Base-by-base conservation (phyloP, 2,113 vertebrate genomes). In the Poeciliopsis prolifica region DNA sequence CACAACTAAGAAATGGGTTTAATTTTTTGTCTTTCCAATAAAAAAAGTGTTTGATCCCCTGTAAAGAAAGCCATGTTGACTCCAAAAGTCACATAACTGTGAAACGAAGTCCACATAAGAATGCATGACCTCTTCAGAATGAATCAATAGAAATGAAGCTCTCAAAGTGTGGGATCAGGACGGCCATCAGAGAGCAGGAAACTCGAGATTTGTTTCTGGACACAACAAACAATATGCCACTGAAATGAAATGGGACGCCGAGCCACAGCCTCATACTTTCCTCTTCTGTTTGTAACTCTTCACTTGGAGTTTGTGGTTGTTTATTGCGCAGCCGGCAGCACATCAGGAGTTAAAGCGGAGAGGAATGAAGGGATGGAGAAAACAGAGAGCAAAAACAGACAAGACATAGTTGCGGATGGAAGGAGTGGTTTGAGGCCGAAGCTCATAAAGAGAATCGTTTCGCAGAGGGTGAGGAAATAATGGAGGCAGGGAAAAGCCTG, bases 331-430 rank as follows among this genome's bases (percentile, higher is more conserved):
- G 12, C 14, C 8, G 40, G 12, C 54, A 70, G 75, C 64, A 51
- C 66, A 66, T 66, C 65, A 91, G 80, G 73, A 69, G 83, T 86
- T 84, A 86, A 83, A 82, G 29, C 68, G 33, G 35, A 71, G 31
- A 71, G 62, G 67, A 26, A 70, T 74, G 68, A 67, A 9, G 19
- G 42, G 30, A 44, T 31, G 51, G 74, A 42, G 42, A 63, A 74
- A 65, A 77, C 40, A 81, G 86, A 90, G 87, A 78, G 83, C 69
- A 91, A 91, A 92, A 92, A 89, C 90, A 93, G 90, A 91, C 68
- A 79, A 88, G 80, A 90, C 89, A 94, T 93, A 89, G 89, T 92
- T 94, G 94, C 88, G 80, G 84, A 86, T 65, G 72, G 79, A 75
- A 91, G 90, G 87, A 86, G 81, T 87, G 90, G 88, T 90, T 87